Conservation (phyloP, 2,113 vertebrate genomes). For the Melospiza melodia region DNA sequence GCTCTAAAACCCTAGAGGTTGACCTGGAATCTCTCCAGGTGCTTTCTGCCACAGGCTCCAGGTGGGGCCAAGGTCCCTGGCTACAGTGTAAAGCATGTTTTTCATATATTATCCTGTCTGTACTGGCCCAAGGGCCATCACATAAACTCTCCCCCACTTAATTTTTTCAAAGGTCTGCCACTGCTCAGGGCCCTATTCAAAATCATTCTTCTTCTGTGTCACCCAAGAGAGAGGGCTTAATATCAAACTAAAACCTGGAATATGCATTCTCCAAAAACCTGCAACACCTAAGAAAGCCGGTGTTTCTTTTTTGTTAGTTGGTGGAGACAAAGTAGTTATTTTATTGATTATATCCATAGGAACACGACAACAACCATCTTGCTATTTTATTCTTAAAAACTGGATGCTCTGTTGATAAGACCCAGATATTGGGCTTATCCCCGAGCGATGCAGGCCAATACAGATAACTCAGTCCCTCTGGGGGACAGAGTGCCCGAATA, state of each 20-base stretch:
- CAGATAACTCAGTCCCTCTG: no score
- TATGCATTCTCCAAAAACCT: neutral
- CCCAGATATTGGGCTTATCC: no score
- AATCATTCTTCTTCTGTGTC: neutral
- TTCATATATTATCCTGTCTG: neutral
- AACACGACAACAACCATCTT: neutral
- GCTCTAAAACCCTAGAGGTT: no score
- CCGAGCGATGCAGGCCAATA: no score
- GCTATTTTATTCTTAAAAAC: neutral
- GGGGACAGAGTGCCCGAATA: no score
- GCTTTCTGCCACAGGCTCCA: neutral
- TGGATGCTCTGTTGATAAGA: neutral
- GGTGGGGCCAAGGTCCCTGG: neutral
- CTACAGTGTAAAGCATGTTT: neutral
- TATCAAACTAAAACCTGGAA: neutral
- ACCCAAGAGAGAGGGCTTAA: neutral
- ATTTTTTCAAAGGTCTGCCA: neutral
- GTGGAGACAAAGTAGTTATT: neutral
- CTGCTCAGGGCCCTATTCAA: neutral
- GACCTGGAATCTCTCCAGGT: neutral
- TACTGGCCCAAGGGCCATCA: neutral
- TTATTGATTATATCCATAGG: neutral
- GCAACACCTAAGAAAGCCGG: neutral
- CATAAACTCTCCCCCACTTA: neutral
- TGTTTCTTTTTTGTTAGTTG: neutral